Evolutionary conservation across 2,888 invertebrate species (phyloP).

Genomic region (Lasius fuliginosus): DNA sequence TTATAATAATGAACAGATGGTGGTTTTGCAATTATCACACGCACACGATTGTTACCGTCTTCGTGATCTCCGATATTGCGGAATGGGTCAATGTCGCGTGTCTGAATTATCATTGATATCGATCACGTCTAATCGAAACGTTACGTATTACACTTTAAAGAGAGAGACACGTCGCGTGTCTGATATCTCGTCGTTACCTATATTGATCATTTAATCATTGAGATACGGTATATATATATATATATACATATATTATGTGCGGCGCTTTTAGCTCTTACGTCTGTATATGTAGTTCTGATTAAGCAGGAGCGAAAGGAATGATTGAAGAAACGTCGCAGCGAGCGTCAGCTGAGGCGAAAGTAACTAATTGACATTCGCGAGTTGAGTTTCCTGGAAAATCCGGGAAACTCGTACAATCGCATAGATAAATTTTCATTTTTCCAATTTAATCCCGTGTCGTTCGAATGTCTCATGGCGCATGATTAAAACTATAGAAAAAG

Average conservation of each 20-base stretch:
- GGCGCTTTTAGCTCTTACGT: background rate
- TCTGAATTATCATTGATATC: background rate
- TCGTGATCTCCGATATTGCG: background rate
- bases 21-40: conserved; percentile 15
- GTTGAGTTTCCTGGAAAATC: background rate
- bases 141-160: conserved; percentile 22
- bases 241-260: background rate
- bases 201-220: conserved; percentile 21
- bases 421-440: conserved; percentile 8
- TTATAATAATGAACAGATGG: background rate
- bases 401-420: background rate
- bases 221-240: conserved; percentile 3
- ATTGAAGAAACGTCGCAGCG: conserved; percentile 27
- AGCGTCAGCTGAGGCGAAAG: background rate
- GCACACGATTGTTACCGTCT: background rate
- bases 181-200: conserved; percentile 6
- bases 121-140: conserved; percentile 14
- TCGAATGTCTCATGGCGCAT: background rate
- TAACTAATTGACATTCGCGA: conserved; percentile 28
- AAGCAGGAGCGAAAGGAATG: background rate
- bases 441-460: background rate
- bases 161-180: background rate
- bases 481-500: background rate
- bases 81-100: background rate
- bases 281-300: conserved; percentile 19